phyloP scores from a whole-genome alignment of 2,797 vertebrate genomes.

The Crenichthys baileyi region DNA sequence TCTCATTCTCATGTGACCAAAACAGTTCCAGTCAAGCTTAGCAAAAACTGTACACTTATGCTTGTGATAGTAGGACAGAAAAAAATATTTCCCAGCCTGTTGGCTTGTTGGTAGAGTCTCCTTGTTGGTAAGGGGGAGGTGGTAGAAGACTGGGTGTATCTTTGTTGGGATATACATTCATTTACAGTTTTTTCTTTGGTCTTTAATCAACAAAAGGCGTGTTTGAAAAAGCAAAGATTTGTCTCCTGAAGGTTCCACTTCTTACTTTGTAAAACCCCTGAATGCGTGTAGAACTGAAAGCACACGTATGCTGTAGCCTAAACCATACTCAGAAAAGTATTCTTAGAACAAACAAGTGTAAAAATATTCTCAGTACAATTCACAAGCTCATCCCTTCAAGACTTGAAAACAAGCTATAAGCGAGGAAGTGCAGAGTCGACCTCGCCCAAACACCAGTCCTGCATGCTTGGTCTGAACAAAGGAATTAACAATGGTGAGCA shows the following conservation, averaged over 20 bases:
- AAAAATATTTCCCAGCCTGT: not conserved
- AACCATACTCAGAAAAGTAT: not conserved
- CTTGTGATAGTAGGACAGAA: not conserved
- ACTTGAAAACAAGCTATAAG: not conserved
- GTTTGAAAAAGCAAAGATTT: not conserved
- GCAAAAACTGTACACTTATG: not conserved
- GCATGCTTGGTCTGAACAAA: not conserved
- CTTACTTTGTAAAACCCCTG: not conserved
- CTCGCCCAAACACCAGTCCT: not conserved
- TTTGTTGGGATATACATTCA: not conserved
- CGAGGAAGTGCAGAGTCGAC: not conserved
- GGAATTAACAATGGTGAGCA: not conserved
- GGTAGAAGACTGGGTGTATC: not conserved
- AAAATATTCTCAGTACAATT: not conserved
- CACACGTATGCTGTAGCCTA: not conserved
- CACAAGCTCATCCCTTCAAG: not conserved
- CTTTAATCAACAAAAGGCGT: not conserved
- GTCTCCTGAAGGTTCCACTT: slow-evolving; percentile 4
- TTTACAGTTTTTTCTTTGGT: not conserved
- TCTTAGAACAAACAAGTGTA: not conserved
- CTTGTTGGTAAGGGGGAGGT: not conserved
- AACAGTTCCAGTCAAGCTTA: not conserved
- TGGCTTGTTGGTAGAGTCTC: not conserved
- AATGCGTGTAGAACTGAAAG: not conserved
- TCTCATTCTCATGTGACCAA: not conserved